Evolutionary conservation across 2,113 vertebrate genomes (phyloP).

Genomic region (Peromyscus maniculatus): DNA sequence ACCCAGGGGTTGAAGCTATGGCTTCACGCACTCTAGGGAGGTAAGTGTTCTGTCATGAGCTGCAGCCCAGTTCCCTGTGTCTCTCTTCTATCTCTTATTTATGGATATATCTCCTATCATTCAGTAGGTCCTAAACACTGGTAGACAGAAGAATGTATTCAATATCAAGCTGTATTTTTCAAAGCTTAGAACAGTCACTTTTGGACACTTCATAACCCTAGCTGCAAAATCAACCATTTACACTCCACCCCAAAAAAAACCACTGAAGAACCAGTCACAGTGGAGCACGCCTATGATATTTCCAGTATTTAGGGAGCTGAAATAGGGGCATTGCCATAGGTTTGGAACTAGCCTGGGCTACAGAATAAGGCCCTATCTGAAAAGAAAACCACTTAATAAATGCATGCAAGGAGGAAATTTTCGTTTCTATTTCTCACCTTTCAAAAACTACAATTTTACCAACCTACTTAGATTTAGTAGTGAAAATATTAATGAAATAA

Average conservation of each 20-base stretch:
- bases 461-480: background rate
- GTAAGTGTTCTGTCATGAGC: background rate
- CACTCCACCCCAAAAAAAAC: background rate
- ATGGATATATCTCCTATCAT: background rate
- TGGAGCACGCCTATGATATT: background rate
- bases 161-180: background rate
- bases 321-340: background rate
- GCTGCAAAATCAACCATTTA: slow-evolving; percentile 1
- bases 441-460: background rate
- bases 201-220: background rate
- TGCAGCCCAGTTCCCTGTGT: background rate
- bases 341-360: background rate
- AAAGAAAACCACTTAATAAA: background rate
- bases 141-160: background rate
- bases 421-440: background rate
- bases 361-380: background rate
- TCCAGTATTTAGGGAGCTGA: background rate
- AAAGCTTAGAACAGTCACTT: slow-evolving; percentile 5
- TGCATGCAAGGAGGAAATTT: background rate
- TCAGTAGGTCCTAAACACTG: background rate
- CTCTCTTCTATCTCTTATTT: background rate
- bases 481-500: background rate
- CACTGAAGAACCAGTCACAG: background rate
- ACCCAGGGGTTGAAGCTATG: background rate
- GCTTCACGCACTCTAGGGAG: background rate